phyloP scores from a whole-genome alignment of 2,888 invertebrate genomes.

The Azorinus chamasolen region DNA sequence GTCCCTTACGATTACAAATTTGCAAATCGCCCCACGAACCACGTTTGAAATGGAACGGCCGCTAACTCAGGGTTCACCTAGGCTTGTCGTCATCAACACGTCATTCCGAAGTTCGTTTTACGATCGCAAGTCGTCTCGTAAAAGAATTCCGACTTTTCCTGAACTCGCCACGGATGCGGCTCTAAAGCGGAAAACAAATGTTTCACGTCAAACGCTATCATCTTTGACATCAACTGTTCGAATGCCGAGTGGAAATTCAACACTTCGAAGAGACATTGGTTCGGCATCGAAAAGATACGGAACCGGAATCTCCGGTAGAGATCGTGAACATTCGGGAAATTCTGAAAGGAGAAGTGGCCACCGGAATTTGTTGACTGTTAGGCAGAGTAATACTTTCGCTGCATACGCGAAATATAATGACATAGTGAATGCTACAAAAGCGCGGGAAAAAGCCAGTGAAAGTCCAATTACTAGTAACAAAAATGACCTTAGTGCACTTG shows the following conservation, averaged over 20 bases:
- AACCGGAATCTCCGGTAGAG: conserved; percentile 12
- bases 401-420: conserved; percentile 64
- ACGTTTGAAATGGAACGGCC: conserved; percentile 64
- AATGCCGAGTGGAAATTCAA: conserved; percentile 25
- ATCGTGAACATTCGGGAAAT: conserved; percentile 18
- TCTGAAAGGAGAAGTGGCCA: conserved; percentile 39
- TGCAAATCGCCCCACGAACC: conserved; percentile 54
- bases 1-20: conserved; percentile 55
- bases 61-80: conserved; percentile 44
- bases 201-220: conserved; percentile 33
- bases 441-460: conserved; percentile 44
- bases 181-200: conserved; percentile 29
- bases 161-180: conserved; percentile 44
- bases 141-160: conserved; percentile 56
- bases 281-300: conserved; percentile 40
- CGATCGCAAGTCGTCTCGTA: conserved; percentile 27
- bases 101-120: conserved; percentile 45
- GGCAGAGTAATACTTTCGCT: conserved; percentile 51
- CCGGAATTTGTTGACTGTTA: conserved; percentile 7
- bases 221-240: conserved; percentile 26
- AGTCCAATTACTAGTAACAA: conserved; percentile 44
- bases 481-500: conserved; percentile 54
- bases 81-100: conserved; percentile 58
- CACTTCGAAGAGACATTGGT: conserved; percentile 13
- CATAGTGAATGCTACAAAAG: conserved; percentile 52